Evolutionary conservation across 2,113 vertebrate genomes (phyloP), one percentile per base, ranked within the genome.

Genomic region (Cyphomyrus discorhynchus): DNA sequence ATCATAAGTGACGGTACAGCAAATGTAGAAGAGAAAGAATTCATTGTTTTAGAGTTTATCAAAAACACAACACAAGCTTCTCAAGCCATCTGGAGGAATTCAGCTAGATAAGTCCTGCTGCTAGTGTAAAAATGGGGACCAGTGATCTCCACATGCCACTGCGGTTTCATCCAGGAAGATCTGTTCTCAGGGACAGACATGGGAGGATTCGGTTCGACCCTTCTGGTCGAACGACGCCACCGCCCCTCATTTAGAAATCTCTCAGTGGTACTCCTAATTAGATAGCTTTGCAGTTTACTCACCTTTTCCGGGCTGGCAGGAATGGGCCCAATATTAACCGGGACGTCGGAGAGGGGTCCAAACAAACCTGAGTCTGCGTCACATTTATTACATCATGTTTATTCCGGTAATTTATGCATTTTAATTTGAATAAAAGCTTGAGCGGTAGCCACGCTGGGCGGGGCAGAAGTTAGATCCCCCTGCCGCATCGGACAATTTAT

Each of bases 351-450:
- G 21, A 74, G 92, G 49, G 88, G 88, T 92, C 91, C 91, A 39
- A 56, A 87, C 84, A 93, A 90, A 92, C 88, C 66, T 50, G n/a
- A 24, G 46, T 24, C 31, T 87, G 90, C 13, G 21, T 87, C 90
- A 46, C 90, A 91, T 92, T 92, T 90, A 92, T 90, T 91, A 90
- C 13, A 27, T 88, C 89, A 53, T 90, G 91, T 92, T 92, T 90
- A 91, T 89, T 91, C 86, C 13, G 15, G 89, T 92, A 91, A 94
- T 95, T 93, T 94, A 95, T 93, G 93, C 92, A 90, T 94, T 92
- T 87, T 77, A 90, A 88, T 94, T 93, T 93, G 92, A 92, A 94
- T 93, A 93, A 93, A 92, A 92, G 90, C 93, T 92, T 91, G 56
- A 91, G 17, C 90, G 90, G 88, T 47, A 88, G 58, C 31, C 82